Evolutionary conservation across 2,888 invertebrate species (phyloP).

Genomic region (Polyploca ridens): DNA sequence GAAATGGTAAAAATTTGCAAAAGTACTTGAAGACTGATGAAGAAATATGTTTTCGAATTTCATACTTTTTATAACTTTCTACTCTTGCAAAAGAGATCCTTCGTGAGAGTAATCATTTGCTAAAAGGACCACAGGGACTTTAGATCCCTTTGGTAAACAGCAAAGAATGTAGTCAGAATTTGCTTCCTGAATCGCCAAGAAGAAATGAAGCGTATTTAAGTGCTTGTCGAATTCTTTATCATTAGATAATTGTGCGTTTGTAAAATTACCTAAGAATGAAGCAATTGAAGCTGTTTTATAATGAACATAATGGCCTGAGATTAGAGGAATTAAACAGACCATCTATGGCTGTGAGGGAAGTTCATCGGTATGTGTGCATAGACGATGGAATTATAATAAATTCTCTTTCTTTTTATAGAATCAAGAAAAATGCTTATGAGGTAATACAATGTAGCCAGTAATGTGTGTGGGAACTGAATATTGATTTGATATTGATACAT

Average conservation of each 20-base stretch:
- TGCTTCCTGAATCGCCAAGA: background rate
- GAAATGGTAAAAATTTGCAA: too few species aligned
- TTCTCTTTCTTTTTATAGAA: constrained; percentile 3
- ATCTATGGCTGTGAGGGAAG: constrained; percentile 10
- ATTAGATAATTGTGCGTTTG: background rate
- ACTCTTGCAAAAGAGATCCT: too few species aligned
- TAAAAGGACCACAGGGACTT: background rate
- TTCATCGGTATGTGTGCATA: background rate
- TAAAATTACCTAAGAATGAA: constrained; percentile 5
- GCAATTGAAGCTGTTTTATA: constrained; percentile 3
- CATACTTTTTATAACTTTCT: too few species aligned
- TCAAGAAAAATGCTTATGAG: background rate
- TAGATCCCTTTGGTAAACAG: background rate
- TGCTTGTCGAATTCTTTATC: constrained; percentile 1
- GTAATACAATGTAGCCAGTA: background rate
- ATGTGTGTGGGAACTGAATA: constrained; percentile 11
- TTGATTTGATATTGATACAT: background rate
- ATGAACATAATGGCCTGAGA: constrained; percentile 1
- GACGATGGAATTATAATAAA: background rate
- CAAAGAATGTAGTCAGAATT: background rate
- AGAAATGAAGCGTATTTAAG: constrained; percentile 4
- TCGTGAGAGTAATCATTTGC: background rate
- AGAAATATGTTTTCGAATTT: too few species aligned
- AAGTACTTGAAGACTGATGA: too few species aligned
- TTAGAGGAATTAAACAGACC: background rate